Percentiles rank a stretch among this genome's conserved stretches.
phyloP scores from a whole-genome alignment of 1,140 invertebrate species.

The Dufourea novaeangliae region DNA sequence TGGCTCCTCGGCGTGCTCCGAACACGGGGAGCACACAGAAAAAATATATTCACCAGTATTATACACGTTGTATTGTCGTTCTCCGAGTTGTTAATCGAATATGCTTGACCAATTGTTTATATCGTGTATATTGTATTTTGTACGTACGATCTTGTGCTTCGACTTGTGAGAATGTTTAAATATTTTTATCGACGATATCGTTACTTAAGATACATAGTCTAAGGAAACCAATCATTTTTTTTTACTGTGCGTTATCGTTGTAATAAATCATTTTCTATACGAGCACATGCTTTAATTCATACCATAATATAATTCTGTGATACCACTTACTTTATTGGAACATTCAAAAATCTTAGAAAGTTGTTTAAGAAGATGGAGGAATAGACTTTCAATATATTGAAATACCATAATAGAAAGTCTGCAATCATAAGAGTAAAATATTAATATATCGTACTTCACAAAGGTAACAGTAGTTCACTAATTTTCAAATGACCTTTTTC shows the following conservation, averaged over 20 bases:
- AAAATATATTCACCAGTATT: constrained; percentile 29
- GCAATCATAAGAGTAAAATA: too few relatives aligned
- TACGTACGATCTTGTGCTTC: not conserved
- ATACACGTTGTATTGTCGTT: constrained; percentile 3
- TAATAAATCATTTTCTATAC: constrained; percentile 33
- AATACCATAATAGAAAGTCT: too few relatives aligned
- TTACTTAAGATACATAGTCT: constrained; percentile 47
- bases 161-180: not conserved
- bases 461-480: too few relatives aligned
- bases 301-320: not conserved
- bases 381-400: too few relatives aligned
- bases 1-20: not conserved
- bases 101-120: not conserved
- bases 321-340: not conserved
- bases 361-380: too few relatives aligned
- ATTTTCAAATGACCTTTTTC: too few relatives aligned
- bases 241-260: constrained; percentile 31
- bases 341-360: too few relatives aligned
- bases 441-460: too few relatives aligned
- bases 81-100: not conserved
- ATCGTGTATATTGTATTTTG: constrained; percentile 15
- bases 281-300: not conserved
- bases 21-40: not conserved
- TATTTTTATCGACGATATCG: constrained; percentile 30
- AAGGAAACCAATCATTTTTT: constrained; percentile 25